Conservation (phyloP, 2,113 vertebrate species). For the Dicaeum eximium region DNA sequence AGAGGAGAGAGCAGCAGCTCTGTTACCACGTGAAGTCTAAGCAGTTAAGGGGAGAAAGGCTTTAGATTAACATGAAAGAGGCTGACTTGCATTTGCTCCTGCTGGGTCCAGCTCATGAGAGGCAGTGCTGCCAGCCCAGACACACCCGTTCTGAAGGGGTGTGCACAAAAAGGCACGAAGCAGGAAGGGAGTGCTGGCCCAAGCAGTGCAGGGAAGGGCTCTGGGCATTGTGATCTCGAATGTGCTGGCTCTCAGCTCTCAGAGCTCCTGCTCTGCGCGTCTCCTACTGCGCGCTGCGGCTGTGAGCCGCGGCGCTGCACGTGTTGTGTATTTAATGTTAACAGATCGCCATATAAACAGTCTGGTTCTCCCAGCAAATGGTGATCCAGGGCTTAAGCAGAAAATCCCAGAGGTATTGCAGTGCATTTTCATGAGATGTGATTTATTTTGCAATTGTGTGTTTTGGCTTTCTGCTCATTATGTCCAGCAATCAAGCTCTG, state of each 20-base stretch:
- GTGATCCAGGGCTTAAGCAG: background rate
- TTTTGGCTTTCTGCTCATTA: conserved; percentile 29
- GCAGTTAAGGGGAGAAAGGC: background rate
- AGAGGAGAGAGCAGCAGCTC: background rate
- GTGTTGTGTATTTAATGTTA: conserved; percentile 26
- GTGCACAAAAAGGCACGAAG: background rate
- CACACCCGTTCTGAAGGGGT: background rate
- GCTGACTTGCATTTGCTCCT: background rate
- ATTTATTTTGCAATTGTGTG: conserved; percentile 44
- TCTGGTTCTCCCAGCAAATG: conserved; percentile 14
- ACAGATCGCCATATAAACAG: background rate
- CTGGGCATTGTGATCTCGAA: background rate
- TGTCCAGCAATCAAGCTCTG: background rate
- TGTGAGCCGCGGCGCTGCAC: rapidly evolving
- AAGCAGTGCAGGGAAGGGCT: rapidly evolving
- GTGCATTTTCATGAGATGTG: background rate
- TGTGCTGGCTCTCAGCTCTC: rapidly evolving
- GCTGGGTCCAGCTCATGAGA: background rate
- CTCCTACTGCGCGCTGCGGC: rapidly evolving
- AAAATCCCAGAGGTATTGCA: conserved; percentile 21
- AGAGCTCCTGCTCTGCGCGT: rapidly evolving
- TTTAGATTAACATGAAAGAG: background rate
- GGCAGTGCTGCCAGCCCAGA: background rate
- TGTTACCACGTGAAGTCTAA: background rate
- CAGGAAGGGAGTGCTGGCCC: background rate